Evolutionary conservation across 1,140 invertebrate species (phyloP).

Genomic region (Panagrolaimus sp.): DNA sequence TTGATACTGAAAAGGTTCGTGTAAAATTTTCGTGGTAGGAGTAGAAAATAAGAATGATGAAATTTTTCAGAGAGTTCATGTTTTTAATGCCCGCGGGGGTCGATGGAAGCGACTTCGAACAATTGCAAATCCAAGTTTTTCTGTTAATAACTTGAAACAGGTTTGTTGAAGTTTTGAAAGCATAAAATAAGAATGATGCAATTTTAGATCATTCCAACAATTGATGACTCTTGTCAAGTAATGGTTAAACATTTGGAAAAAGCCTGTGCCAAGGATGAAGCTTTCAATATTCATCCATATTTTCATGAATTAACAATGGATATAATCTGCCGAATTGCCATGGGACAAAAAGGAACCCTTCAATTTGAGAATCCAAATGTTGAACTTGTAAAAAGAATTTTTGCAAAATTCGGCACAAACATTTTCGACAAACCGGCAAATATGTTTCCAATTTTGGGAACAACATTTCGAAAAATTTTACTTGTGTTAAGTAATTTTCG

Average conservation of each 20-base stretch:
- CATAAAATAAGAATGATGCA: no score
- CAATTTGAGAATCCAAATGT: no score
- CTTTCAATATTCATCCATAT: slow-evolving; percentile 35
- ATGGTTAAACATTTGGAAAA: slow-evolving; percentile 18
- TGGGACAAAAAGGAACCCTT: neutral
- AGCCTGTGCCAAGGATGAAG: neutral
- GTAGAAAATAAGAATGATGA: no score
- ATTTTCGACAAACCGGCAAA: no score
- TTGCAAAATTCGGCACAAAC: no score
- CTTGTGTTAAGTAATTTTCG: neutral
- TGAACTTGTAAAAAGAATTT: no score
- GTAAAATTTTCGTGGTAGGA: no score
- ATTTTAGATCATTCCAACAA: slow-evolving; percentile 48
- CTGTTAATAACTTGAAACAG: neutral
- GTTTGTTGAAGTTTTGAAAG: no score
- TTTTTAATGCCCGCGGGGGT: slow-evolving; percentile 51
- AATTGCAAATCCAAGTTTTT: slow-evolving; percentile 44
- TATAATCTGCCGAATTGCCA: slow-evolving; percentile 41
- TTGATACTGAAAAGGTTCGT: slow-evolving; percentile 29
- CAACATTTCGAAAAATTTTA: neutral
- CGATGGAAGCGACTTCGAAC: slow-evolving; percentile 61
- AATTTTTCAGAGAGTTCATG: slow-evolving; percentile 29
- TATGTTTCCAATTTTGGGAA: no score
- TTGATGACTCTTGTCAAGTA: slow-evolving; percentile 46
- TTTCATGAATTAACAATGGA: slow-evolving; percentile 54